Evolutionary conservation across 2,113 vertebrate species (phyloP).

Genomic region (Odocoileus virginianus): DNA sequence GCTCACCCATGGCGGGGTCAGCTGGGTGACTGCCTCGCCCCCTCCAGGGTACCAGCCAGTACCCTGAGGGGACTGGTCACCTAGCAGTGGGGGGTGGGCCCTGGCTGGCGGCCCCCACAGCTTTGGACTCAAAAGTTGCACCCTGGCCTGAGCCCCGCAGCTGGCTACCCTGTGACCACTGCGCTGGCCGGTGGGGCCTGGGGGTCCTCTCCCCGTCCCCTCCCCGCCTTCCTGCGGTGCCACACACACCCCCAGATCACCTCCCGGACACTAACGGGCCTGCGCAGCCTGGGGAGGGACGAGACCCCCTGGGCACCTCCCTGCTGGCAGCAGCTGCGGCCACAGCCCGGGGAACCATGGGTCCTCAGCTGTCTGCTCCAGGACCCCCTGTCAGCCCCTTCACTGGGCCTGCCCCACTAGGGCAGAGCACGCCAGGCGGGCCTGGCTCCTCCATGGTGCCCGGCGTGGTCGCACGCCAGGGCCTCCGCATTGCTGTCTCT

Average conservation of each 20-base stretch:
- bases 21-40: neutral
- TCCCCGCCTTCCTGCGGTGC: neutral
- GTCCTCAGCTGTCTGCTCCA: neutral
- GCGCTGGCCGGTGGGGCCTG: fast-evolving
- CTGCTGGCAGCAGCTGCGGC: neutral
- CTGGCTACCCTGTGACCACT: neutral
- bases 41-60: no score
- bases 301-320: neutral
- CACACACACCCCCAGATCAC: neutral
- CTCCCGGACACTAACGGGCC: fast-evolving
- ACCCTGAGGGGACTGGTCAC: no score
- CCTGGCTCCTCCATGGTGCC: fast-evolving
- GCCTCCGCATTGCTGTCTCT: neutral
- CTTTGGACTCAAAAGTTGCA: neutral
- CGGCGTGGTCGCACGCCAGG: neutral
- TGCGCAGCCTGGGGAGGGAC: neutral
- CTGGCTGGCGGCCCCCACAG: neutral
- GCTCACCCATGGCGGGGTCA: fast-evolving
- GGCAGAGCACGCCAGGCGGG: no score
- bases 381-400: neutral
- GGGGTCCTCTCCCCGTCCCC: neutral
- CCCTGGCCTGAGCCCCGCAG: neutral
- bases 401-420: no score
- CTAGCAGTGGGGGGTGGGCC: neutral
- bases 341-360: neutral